These are phyloP conservation scores for Himalopsyche tibetana DNA, from an alignment of 2,888 invertebrate genomes.

Conservation along the genomic window DNA sequence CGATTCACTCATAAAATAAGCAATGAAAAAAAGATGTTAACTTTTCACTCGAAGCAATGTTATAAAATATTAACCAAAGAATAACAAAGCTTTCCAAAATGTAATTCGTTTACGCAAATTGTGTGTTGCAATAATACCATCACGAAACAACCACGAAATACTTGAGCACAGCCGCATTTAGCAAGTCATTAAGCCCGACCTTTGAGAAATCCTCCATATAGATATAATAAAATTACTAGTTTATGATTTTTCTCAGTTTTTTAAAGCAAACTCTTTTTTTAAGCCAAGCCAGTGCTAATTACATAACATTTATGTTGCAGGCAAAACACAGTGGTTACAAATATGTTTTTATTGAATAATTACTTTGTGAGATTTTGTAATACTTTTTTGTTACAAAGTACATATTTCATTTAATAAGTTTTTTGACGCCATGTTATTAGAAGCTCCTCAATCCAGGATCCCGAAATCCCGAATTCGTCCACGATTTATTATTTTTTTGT, in stretches of 20 bases:
- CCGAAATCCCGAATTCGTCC: no score
- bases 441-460: no score
- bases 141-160: neutral
- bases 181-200: slow-evolving; percentile 8
- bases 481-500: no score
- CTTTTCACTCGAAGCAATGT: neutral
- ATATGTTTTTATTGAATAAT: neutral
- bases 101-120: neutral
- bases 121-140: slow-evolving; percentile 6
- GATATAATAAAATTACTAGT: slow-evolving; percentile 13
- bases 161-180: slow-evolving; percentile 5
- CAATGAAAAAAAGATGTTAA: neutral
- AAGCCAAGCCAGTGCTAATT: neutral
- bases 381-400: no score
- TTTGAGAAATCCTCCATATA: neutral
- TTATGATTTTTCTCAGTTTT: slow-evolving; percentile 6
- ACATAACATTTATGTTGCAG: neutral
- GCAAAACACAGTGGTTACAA: neutral
- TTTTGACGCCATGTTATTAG: no score
- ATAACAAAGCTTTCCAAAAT: slow-evolving; percentile 21
- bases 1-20: no score
- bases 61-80: neutral
- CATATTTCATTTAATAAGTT: no score
- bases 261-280: neutral
- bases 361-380: no score